Percentiles rank a stretch among this genome's conserved stretches.
Evolutionary conservation across 35 echinoderm and acorn worm genomes (phyloP).

Genomic region (Heliocidaris tuberculata): DNA sequence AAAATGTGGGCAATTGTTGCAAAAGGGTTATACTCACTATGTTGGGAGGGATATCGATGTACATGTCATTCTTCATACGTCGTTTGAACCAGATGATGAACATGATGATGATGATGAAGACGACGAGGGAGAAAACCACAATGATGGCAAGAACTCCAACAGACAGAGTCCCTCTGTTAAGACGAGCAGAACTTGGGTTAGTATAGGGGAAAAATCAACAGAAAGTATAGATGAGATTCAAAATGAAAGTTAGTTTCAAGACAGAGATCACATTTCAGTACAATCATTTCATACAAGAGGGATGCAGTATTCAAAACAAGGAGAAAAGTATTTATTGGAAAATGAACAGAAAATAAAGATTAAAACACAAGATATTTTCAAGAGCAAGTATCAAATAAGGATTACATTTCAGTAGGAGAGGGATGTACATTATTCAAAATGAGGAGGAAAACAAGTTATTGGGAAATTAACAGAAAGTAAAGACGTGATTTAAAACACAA

Average conservation of each 20-base stretch:
- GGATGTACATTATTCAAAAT: neutral
- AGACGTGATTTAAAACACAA: too few species aligned
- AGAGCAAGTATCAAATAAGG: too few species aligned
- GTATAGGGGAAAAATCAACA: neutral
- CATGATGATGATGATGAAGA: constrained; percentile 48
- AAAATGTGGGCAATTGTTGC: too few species aligned
- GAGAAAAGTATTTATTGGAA: too few species aligned
- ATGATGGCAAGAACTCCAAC: constrained; percentile 25
- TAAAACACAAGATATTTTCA: neutral
- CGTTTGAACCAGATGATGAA: constrained; percentile 23
- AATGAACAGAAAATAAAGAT: neutral
- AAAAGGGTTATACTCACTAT: constrained; percentile 58
- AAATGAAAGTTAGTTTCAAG: neutral
- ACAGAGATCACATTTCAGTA: neutral
- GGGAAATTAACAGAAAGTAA: too few species aligned
- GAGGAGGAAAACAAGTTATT: too few species aligned
- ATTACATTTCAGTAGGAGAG: too few species aligned
- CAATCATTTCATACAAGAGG: neutral
- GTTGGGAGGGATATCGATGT: constrained; percentile 60
- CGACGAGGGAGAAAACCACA: neutral
- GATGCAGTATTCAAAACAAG: neutral
- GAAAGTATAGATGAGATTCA: neutral
- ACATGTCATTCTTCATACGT: constrained; percentile 36
- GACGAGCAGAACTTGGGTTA: neutral
- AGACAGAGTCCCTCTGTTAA: neutral